A percentile compares a stretch with the other conserved stretches of the same genome.
phyloP scores from a whole-genome alignment of 2,797 vertebrate species.

The Thamnophis elegans region DNA sequence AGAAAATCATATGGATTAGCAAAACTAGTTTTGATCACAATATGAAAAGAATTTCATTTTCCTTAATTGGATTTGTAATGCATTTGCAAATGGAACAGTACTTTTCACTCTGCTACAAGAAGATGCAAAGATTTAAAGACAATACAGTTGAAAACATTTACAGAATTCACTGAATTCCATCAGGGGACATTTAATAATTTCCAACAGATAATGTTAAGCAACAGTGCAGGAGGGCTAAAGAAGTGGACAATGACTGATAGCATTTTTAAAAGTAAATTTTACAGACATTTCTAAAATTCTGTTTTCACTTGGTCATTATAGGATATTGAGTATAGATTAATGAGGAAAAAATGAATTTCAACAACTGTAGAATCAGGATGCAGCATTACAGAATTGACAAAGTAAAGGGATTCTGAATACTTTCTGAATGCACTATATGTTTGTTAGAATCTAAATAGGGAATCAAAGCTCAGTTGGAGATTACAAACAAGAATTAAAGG shows the following conservation, averaged over 20 bases:
- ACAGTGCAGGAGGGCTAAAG: not conserved
- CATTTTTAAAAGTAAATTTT: not conserved
- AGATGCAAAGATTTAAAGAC: constrained; percentile 58
- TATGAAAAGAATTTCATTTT: constrained; percentile 64
- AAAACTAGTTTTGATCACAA: constrained; percentile 67
- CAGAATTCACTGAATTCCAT: constrained; percentile 13
- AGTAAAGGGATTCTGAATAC: too few species aligned
- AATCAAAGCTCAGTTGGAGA: not conserved
- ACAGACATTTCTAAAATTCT: too few species aligned
- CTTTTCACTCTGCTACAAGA: constrained; percentile 59
- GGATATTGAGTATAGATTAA: too few species aligned
- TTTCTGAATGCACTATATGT: not conserved
- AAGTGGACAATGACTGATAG: not conserved
- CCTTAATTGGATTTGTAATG: constrained; percentile 72
- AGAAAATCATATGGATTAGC: constrained; percentile 71
- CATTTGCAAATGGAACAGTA: constrained; percentile 64
- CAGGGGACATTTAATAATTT: not conserved
- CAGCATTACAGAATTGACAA: too few species aligned
- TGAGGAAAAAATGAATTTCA: too few species aligned
- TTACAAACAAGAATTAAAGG: not conserved
- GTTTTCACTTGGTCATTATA: too few species aligned
- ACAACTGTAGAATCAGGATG: too few species aligned
- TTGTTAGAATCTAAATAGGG: not conserved
- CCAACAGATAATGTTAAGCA: constrained; percentile 29
- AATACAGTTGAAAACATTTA: constrained; percentile 49